Percentiles rank a stretch among this genome's conserved stretches.
Evolutionary conservation across 1,140 invertebrate genomes (phyloP).

Genomic region (Arctopsyche grandis): DNA sequence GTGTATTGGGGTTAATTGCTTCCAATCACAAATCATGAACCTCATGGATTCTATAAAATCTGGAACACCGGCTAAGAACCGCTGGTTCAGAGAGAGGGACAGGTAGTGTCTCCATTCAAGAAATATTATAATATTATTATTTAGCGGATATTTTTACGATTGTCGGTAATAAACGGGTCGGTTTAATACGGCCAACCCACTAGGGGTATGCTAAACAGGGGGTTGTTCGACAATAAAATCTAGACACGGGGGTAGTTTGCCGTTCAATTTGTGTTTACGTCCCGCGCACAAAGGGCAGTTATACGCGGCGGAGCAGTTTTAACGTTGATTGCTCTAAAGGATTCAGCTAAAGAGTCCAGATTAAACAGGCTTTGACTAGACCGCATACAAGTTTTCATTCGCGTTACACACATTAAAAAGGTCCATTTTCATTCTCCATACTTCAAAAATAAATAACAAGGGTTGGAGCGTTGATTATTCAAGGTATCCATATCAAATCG

Average conservation of each 20-base stretch:
- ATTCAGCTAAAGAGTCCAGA: not conserved
- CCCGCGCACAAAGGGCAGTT: slow-evolving; percentile 7
- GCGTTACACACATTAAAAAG: not conserved
- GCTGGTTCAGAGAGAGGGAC: too few relatives aligned
- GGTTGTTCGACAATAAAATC: not conserved
- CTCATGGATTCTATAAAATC: too few relatives aligned
- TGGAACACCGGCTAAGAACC: too few relatives aligned
- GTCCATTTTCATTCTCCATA: not conserved
- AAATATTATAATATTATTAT: too few relatives aligned
- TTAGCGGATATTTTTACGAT: too few relatives aligned
- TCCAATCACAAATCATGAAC: too few relatives aligned
- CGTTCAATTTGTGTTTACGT: slow-evolving; percentile 26
- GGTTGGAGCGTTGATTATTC: too few relatives aligned
- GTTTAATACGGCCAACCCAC: too few relatives aligned
- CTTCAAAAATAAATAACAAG: not conserved
- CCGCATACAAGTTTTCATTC: not conserved
- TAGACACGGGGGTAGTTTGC: not conserved
- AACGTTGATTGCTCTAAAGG: slow-evolving; percentile 7
- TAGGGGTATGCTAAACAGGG: not conserved
- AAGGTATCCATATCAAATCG: too few relatives aligned
- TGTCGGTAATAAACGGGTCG: too few relatives aligned
- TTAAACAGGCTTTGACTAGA: not conserved
- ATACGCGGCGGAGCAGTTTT: not conserved
- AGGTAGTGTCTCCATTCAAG: too few relatives aligned
- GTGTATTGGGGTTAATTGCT: too few relatives aligned